A percentile compares a stretch with the other conserved stretches of the same genome.
phyloP scores from a whole-genome alignment of 2,797 vertebrate species.

The Paratrypauchen microcephalus region DNA sequence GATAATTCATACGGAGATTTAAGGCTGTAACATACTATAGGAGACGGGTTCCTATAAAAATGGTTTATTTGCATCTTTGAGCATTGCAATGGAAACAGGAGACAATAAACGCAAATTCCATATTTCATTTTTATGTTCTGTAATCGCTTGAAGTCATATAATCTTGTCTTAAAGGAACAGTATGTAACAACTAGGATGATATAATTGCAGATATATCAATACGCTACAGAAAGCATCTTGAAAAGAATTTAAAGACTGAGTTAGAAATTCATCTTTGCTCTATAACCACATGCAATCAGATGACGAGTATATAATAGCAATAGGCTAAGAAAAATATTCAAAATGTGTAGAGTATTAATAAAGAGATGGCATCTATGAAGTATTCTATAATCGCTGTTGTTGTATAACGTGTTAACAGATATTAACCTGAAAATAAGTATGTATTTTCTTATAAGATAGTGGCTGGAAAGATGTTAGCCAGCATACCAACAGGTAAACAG shows the following conservation, averaged over 20 bases:
- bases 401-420: too few relatives aligned
- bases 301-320: too few relatives aligned
- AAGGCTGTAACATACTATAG: background rate
- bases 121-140: conserved; percentile 9
- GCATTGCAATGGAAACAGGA: background rate
- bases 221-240: background rate
- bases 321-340: too few relatives aligned
- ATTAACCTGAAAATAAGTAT: too few relatives aligned
- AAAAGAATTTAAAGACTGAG: background rate
- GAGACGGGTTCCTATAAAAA: background rate
- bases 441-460: too few relatives aligned
- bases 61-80: conserved; percentile 3
- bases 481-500: too few relatives aligned
- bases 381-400: too few relatives aligned
- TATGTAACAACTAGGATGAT: background rate
- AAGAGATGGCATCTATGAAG: too few relatives aligned
- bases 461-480: too few relatives aligned
- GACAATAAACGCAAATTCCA: conserved; percentile 8
- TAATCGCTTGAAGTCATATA: background rate
- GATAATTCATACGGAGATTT: conserved; percentile 1
- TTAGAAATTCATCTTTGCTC: background rate
- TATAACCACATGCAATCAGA: background rate
- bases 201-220: too few relatives aligned
- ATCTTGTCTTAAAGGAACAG: background rate
- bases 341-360: too few relatives aligned